Conservation (phyloP, 2,113 vertebrate genomes). For the Lagenorhynchus albirostris region DNA sequence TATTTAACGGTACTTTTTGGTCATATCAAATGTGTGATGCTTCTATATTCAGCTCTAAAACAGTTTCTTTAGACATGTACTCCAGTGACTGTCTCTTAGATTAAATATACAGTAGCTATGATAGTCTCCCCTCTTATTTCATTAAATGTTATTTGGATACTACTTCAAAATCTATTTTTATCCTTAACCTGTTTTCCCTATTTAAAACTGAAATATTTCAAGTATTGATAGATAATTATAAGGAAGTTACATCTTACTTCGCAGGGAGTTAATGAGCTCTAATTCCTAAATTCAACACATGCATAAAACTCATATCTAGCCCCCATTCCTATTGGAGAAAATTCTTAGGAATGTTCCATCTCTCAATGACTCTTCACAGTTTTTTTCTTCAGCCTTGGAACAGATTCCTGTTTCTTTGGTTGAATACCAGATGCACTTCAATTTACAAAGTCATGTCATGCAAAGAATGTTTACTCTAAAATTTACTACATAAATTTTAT, state of each 20-base stretch:
- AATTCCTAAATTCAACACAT: background rate
- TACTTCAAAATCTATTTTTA: conserved; percentile 14
- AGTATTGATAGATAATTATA: background rate
- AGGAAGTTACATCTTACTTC: background rate
- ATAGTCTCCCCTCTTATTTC: background rate
- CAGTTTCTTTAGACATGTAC: background rate
- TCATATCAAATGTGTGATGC: background rate
- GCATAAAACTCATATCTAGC: background rate
- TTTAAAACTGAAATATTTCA: background rate
- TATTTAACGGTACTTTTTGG: background rate
- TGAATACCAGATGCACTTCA: background rate
- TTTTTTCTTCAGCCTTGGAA: conserved; percentile 8
- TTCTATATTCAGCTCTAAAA: conserved; percentile 26
- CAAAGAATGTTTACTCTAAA: background rate
- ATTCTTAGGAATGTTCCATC: background rate
- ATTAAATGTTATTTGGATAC: background rate
- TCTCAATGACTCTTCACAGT: background rate
- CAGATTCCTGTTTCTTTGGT: background rate
- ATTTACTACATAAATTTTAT: background rate
- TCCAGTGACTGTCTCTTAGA: background rate
- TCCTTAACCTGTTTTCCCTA: background rate
- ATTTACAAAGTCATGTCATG: background rate
- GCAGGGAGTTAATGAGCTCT: background rate
- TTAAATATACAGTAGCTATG: background rate
- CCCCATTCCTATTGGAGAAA: background rate